phyloP scores from a whole-genome alignment of 1,140 invertebrate genomes.

The Brachystomella parvula region DNA sequence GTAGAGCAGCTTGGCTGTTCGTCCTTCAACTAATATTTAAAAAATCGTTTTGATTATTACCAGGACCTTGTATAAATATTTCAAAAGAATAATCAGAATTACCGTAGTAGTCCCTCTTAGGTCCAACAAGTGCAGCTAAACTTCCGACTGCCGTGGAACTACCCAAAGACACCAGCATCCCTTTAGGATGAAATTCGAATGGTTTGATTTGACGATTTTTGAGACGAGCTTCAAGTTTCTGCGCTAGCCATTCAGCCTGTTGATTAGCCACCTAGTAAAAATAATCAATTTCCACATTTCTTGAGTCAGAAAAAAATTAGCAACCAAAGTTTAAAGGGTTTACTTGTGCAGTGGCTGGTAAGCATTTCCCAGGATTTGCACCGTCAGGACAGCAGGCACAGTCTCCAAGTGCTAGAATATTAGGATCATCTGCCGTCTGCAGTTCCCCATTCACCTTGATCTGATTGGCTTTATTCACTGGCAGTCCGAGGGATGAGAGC shows the following conservation, averaged over 20 bases:
- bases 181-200: slow-evolving; percentile 27
- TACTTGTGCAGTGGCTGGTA: slow-evolving; percentile 28
- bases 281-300: not conserved
- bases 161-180: slow-evolving; percentile 28
- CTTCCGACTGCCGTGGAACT: slow-evolving; percentile 21
- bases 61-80: too few species aligned
- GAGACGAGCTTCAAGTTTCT: slow-evolving; percentile 12
- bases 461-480: slow-evolving; percentile 22
- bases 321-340: not conserved
- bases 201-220: slow-evolving; percentile 1
- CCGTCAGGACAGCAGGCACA: slow-evolving; percentile 19
- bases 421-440: slow-evolving; percentile 18
- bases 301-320: not conserved
- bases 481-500: slow-evolving; percentile 16
- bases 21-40: slow-evolving; percentile 17
- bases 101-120: slow-evolving; percentile 25
- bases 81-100: not conserved
- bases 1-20: slow-evolving; percentile 26
- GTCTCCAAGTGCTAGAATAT: slow-evolving; percentile 24
- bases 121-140: slow-evolving; percentile 23
- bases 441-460: slow-evolving; percentile 21
- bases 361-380: not conserved
- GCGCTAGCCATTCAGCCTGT: slow-evolving; percentile 26
- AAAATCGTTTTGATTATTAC: not conserved
- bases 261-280: slow-evolving; percentile 20